Percentiles rank a stretch among this genome's conserved stretches.
phyloP scores from a whole-genome alignment of 2,797 vertebrate genomes.

The Schizothorax lantsangensis region DNA sequence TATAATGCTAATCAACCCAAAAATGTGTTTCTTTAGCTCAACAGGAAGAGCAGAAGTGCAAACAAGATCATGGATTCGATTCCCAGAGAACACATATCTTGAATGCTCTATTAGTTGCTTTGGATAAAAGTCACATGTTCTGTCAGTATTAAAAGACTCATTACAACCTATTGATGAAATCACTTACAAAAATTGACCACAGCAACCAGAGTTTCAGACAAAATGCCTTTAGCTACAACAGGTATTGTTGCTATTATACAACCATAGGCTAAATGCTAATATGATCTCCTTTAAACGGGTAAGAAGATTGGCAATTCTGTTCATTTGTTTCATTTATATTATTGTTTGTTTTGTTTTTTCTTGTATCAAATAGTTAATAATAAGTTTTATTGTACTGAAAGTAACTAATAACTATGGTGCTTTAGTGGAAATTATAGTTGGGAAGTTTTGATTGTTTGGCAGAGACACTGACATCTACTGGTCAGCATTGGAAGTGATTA shows the following conservation, averaged over 20 bases:
- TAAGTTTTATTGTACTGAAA: background rate
- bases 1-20: background rate
- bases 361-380: background rate
- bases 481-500: background rate
- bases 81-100: background rate
- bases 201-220: background rate
- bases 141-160: background rate
- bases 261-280: background rate
- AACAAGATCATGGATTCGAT: background rate
- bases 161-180: background rate
- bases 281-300: background rate
- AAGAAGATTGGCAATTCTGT: background rate
- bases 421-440: background rate
- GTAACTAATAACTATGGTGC: background rate
- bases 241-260: background rate
- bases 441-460: background rate
- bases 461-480: slow-evolving; percentile 27
- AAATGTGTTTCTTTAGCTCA: background rate
- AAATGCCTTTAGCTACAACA: background rate
- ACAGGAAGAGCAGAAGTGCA: background rate
- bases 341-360: background rate
- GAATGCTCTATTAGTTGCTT: background rate
- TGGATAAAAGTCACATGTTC: background rate
- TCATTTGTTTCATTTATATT: background rate
- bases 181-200: background rate